Base-by-base conservation (phyloP, 1,140 invertebrate genomes). In the Neomicropteryx cornuta region DNA sequence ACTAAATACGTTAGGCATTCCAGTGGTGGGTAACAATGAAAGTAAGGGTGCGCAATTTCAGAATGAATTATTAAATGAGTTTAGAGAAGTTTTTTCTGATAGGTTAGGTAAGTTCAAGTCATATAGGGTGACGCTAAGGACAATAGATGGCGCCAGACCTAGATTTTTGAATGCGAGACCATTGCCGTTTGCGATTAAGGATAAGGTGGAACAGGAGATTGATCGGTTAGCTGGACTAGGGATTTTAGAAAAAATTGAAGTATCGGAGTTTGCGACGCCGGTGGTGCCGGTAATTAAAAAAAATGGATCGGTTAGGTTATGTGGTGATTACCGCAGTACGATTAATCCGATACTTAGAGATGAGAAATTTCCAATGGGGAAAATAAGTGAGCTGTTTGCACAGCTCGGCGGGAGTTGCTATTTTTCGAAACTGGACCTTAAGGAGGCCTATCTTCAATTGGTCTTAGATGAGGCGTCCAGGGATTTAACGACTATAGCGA, bases 161-260 rank as follows among this genome's bases (percentile, higher is more conserved):
- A 46, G 47, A 37, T 54, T 53, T 42, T 39, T 22, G 11, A 52
- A 52, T 48, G 40, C 48, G 11, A 31, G 51, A 31, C 23, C 42
- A 10, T 30, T 52, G 17, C 49, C 49, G 6, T 52, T 51, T 36
- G 43, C 40, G n/a, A 42, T 45, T 37, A 42, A 45, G 39, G 32
- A 42, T n/a, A 41, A 44, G 41, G 39, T 50, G n/a, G 41, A 48
- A 28, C 22, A 35, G 18, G 44, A 43, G 27, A 39, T 50, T 16
- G 40, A 45, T 28, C 33, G 40, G 18, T 41, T 51, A 37, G 39
- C 43, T 20, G 22, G 38, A 22, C 31, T 39, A 36, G 38, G 35
- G 11, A 35, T 37, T 29, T 21, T 47, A 41, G 36, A 39, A 39
- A 31, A 18, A 32, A 31, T 48, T 3, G 34, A 41, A 13, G 34